Percentiles rank a stretch among this genome's conserved stretches.
phyloP scores from a whole-genome alignment of 2,797 vertebrate species.

The Gallinago solitaria region DNA sequence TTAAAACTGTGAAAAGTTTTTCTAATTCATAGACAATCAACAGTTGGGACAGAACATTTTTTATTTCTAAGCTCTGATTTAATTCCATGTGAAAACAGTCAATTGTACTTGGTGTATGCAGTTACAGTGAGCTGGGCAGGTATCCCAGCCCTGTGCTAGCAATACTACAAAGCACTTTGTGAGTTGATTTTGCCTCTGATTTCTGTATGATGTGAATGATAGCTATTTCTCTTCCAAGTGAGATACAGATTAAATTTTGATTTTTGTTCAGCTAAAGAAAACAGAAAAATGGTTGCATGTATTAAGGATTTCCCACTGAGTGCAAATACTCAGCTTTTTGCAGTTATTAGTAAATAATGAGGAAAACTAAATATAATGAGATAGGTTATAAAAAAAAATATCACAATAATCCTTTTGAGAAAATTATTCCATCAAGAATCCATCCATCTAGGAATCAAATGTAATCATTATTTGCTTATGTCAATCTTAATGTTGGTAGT shows the following conservation, averaged over 20 bases:
- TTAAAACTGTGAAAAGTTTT: background rate
- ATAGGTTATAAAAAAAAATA: background rate
- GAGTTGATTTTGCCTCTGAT: background rate
- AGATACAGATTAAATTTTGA: background rate
- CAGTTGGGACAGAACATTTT: background rate
- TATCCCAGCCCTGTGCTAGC: background rate
- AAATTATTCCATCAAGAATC: background rate
- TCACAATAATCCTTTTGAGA: background rate
- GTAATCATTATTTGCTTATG: background rate
- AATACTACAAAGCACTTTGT: background rate
- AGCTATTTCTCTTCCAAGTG: background rate
- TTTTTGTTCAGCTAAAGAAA: background rate
- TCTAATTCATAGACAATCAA: background rate
- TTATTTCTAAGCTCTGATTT: background rate
- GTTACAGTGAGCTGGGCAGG: background rate
- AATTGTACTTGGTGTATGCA: background rate
- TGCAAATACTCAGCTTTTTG: background rate
- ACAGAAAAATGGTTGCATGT: background rate
- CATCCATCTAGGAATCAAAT: background rate
- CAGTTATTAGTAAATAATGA: background rate
- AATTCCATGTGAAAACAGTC: background rate
- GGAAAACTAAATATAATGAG: background rate
- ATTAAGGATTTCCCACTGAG: background rate
- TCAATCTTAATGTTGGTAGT: background rate
- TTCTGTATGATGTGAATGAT: background rate